These are phyloP conservation scores for Abscondita cerata DNA, from an alignment of 2,888 invertebrate genomes.

Conservation along the genomic window DNA sequence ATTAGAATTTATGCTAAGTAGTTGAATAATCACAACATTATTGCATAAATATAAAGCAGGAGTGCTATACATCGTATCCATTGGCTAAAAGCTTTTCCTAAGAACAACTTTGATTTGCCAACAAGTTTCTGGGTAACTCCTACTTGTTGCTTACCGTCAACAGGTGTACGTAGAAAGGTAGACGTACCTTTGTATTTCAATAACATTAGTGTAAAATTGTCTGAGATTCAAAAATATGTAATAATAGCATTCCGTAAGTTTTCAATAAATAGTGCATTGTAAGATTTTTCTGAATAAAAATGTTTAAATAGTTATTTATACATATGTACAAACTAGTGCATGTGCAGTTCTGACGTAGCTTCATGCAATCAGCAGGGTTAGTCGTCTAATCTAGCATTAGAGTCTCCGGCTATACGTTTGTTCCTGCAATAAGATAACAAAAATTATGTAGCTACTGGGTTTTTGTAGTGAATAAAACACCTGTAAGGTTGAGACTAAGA, in stretches of 20 bases:
- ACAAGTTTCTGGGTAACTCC: slow-evolving; percentile 28
- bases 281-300: too few relatives aligned
- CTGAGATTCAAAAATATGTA: too few relatives aligned
- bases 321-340: too few relatives aligned
- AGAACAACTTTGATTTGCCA: slow-evolving; percentile 25
- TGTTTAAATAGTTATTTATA: too few relatives aligned
- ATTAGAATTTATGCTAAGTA: too few relatives aligned
- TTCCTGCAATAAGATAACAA: background rate
- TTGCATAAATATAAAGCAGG: slow-evolving; percentile 1
- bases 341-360: too few relatives aligned
- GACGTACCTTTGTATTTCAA: slow-evolving; percentile 22
- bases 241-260: too few relatives aligned
- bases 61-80: slow-evolving; percentile 6
- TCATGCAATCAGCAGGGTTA: too few relatives aligned
- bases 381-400: slow-evolving; percentile 12
- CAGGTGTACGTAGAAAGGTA: slow-evolving; percentile 21
- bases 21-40: too few relatives aligned
- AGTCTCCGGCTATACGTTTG: slow-evolving; percentile 8
- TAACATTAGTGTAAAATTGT: too few relatives aligned
- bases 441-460: background rate
- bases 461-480: slow-evolving; percentile 26
- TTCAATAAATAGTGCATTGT: too few relatives aligned
- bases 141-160: slow-evolving; percentile 29
- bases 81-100: slow-evolving; percentile 20
- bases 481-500: slow-evolving; percentile 39